These are phyloP conservation scores for Limenitis camilla DNA, from an alignment of 2,888 invertebrate genomes.

Conservation along the genomic window DNA sequence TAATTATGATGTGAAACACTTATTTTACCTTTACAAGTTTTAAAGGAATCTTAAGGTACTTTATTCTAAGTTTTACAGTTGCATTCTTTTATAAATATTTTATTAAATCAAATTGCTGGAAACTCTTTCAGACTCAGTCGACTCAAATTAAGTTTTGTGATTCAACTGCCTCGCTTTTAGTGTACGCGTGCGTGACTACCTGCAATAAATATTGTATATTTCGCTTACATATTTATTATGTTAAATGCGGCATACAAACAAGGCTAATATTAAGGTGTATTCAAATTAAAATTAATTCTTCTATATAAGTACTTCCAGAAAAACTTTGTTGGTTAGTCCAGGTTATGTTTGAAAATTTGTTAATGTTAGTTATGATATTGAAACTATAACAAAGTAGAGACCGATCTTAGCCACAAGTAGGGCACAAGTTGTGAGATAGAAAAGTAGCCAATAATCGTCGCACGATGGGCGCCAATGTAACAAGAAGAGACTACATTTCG, in stretches of 20 bases:
- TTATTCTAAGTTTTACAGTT: conserved; percentile 7
- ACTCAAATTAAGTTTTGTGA: conserved; percentile 24
- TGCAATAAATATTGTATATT: conserved; percentile 16
- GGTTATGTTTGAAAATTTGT: no score
- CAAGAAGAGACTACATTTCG: no score
- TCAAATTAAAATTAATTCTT: background rate
- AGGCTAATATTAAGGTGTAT: background rate
- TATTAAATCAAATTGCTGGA: conserved; percentile 16
- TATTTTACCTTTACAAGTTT: background rate
- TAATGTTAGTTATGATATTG: no score
- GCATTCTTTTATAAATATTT: conserved; percentile 16
- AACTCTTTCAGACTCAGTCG: conserved; percentile 21
- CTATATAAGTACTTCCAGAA: background rate
- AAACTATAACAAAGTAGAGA: no score
- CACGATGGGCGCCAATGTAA: no score
- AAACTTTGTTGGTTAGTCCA: no score
- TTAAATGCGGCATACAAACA: conserved; percentile 8
- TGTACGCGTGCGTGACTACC: conserved; percentile 18
- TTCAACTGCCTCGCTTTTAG: conserved; percentile 25
- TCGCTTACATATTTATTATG: conserved; percentile 14
- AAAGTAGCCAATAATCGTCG: no score
- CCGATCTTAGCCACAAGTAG: no score
- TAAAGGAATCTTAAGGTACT: background rate
- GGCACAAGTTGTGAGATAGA: no score
- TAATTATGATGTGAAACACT: background rate